Percentiles rank a stretch among this genome's conserved stretches.
Conservation (phyloP, 2,113 vertebrate genomes). For the Tragulus kanchil region DNA sequence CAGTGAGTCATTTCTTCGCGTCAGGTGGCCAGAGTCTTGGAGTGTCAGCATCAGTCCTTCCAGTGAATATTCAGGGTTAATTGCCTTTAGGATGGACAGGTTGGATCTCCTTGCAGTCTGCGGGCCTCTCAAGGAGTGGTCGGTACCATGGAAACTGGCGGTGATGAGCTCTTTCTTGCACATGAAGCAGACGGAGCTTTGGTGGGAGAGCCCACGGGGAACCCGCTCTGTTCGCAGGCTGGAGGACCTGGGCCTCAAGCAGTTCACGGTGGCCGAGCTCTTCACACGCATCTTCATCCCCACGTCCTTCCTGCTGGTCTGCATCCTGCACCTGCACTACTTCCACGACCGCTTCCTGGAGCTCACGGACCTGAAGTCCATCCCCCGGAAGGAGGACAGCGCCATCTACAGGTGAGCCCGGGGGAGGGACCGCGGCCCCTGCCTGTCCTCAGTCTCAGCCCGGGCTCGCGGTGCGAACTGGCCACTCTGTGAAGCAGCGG, state of each 20-base stretch:
- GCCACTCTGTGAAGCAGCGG: no score
- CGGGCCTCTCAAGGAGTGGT: no score
- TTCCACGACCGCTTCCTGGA: slow-evolving; percentile 96
- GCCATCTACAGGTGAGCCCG: slow-evolving; percentile 95
- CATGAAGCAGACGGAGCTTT: accelerated
- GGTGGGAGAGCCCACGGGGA: not conserved
- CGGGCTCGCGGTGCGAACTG: no score
- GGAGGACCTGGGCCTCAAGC: slow-evolving; percentile 93
- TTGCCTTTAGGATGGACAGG: no score
- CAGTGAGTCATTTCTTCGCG: no score
- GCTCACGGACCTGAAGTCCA: slow-evolving; percentile 97
- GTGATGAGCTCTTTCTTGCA: not conserved
- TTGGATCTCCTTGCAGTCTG: no score
- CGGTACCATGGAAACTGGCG: no score
- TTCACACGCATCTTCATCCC: slow-evolving; percentile 98
- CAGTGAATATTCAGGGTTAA: no score
- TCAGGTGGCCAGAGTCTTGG: no score
- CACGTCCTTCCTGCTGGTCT: slow-evolving; percentile 96
- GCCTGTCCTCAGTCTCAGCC: not conserved
- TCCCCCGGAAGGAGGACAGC: slow-evolving; percentile 96
- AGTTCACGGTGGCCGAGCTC: slow-evolving; percentile 89
- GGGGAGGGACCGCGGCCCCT: not conserved
- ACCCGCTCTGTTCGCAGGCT: slow-evolving; percentile 86
- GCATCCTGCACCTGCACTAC: slow-evolving; percentile 98
- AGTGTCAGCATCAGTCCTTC: no score